Conservation (phyloP, 2,797 vertebrate species). For the Dipus sagitta region DNA sequence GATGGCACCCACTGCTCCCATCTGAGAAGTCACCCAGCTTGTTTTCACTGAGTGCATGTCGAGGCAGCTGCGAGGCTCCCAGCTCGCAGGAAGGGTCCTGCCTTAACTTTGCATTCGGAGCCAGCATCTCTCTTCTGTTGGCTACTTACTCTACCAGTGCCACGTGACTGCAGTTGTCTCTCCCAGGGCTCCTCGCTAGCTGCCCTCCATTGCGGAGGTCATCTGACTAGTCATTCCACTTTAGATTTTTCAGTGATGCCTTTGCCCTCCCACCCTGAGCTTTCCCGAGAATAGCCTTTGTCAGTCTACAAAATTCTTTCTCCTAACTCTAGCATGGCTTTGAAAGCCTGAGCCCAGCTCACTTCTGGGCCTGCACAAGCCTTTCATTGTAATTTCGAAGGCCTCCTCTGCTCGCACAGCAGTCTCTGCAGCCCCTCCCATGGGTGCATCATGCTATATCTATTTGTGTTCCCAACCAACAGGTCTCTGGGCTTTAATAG, state of each 20-base stretch:
- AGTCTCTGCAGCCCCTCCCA: background rate
- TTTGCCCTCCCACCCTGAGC: background rate
- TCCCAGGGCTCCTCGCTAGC: background rate
- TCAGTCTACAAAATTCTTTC: background rate
- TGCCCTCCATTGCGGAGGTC: accelerated
- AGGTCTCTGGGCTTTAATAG: background rate
- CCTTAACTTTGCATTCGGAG: background rate
- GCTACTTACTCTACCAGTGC: accelerated
- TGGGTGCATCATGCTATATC: background rate
- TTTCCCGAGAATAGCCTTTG: background rate
- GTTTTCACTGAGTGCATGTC: background rate
- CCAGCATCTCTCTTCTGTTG: background rate
- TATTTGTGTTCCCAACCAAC: background rate
- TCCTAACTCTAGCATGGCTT: background rate
- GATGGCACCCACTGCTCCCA: background rate
- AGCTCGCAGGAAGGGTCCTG: background rate
- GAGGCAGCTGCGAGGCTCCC: background rate
- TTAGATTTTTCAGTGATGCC: background rate
- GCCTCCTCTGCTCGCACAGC: background rate
- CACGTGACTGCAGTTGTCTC: background rate
- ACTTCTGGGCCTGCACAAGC: background rate
- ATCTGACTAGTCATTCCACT: background rate
- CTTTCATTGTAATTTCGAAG: background rate
- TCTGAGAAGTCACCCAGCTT: background rate
- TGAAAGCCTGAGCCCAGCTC: background rate